Evolutionary conservation across 2,888 invertebrate genomes (phyloP), one percentile per base, ranked within the genome.

Genomic region (Melanargia galathea): DNA sequence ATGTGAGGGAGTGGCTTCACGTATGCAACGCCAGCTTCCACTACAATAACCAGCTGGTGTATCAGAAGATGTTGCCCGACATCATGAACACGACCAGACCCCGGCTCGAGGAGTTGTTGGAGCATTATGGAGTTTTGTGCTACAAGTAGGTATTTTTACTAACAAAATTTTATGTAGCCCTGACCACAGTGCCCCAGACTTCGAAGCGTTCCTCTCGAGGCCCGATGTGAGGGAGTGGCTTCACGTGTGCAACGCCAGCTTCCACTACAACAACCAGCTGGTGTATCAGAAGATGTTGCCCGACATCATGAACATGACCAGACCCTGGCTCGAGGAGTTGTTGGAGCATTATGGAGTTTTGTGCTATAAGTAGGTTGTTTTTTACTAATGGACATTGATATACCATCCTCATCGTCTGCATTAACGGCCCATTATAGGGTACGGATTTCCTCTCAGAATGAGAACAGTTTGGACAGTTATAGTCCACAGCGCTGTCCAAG

Each of bases 251-350:
- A 93, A 94, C 26, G 69, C 73, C 0, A 66, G 71, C 10, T 86
- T 80, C 33, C 54, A 77, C 52, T 70, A 74, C 8, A 75, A 83
- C 75, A 84, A 90, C 65, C 81, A 82, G 55, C 56, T 73, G 10
- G 96, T 96, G 0, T 95, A 95, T 77, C 70, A 84, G 24, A 91
- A 93, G 72, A 85, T 96, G 70, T 79, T 92, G 63, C 84, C 87
- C 6, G 96, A 97, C 77, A 84, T 95, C 26, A 93, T 95, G 92
- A 93, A 94, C 70, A 93, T 94, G 0, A 92, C 94, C 1, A 93
- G 94, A 62, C 88, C 92, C 0, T 92, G 93, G 82, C 77, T 95
- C 22, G 90, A 92, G 30, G 92, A 92, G 70, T 77, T 95, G 13
- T 74, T 94, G 11, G 90, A 92, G 43, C 81, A 93, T 74, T 95